phyloP scores from a whole-genome alignment of 2,797 vertebrate species.

The Florisuga fusca region DNA sequence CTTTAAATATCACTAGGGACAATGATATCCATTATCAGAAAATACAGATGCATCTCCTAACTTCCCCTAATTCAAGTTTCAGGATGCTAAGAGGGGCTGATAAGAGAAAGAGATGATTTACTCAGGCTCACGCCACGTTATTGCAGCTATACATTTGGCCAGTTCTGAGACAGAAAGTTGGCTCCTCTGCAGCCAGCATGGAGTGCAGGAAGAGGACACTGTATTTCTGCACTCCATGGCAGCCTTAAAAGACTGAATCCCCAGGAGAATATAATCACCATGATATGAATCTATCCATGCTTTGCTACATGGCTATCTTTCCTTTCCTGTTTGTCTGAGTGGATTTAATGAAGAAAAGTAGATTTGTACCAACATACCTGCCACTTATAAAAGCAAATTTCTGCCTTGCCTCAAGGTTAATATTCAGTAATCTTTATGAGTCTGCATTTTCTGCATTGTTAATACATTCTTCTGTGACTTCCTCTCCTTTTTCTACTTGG shows the following conservation, averaged over 20 bases:
- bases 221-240: not conserved
- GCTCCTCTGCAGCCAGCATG: rapidly evolving
- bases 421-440: not conserved
- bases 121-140: not conserved
- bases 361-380: not conserved
- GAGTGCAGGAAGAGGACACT: not conserved
- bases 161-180: not conserved
- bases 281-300: not conserved
- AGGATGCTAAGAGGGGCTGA: not conserved
- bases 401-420: not conserved
- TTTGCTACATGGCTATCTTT: not conserved
- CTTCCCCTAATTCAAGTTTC: not conserved
- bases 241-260: not conserved
- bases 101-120: not conserved
- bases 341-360: not conserved
- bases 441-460: constrained; percentile 16
- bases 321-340: not conserved
- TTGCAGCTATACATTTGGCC: not conserved
- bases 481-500: not conserved
- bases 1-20: not conserved
- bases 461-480: not conserved
- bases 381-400: not conserved
- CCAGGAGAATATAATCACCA: not conserved
- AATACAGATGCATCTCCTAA: not conserved
- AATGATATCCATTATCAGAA: not conserved